Conservation (phyloP, 2,113 vertebrate genomes). For the Sorex fumeus region DNA sequence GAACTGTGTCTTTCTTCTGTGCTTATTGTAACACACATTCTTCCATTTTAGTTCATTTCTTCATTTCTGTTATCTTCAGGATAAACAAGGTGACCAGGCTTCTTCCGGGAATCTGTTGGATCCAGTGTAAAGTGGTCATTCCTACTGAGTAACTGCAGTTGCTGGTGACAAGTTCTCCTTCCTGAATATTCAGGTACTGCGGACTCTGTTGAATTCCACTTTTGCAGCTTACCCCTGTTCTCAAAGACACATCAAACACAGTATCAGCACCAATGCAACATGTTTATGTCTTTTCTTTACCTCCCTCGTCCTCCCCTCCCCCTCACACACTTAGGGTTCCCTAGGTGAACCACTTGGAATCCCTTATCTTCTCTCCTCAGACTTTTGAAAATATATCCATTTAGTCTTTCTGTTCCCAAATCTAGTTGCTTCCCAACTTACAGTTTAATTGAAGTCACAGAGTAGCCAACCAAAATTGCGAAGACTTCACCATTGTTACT, state of each 20-base stretch:
- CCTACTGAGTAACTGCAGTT: slow-evolving; percentile 30
- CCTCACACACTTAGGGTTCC: background rate
- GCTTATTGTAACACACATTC: slow-evolving; percentile 30
- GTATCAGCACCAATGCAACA: background rate
- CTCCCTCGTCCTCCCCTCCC: background rate
- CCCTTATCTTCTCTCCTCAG: background rate
- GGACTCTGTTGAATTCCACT: slow-evolving; percentile 3
- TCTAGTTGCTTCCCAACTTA: slow-evolving; percentile 41
- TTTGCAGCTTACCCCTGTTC: slow-evolving; percentile 22
- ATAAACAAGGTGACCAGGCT: slow-evolving; percentile 6
- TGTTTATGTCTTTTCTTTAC: slow-evolving; percentile 28
- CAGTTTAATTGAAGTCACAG: slow-evolving; percentile 54
- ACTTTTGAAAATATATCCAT: background rate
- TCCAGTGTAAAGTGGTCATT: slow-evolving; percentile 25
- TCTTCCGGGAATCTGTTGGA: slow-evolving; percentile 26
- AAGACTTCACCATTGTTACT: background rate
- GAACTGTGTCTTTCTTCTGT: background rate
- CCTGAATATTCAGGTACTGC: background rate
- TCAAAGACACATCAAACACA: slow-evolving; percentile 29
- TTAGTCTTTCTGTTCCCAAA: background rate
- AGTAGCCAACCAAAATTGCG: background rate
- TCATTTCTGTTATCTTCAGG: slow-evolving; percentile 66
- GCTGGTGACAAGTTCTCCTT: slow-evolving; percentile 13
- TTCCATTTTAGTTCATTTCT: slow-evolving; percentile 52
- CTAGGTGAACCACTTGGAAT: background rate